Evolutionary conservation across 30 jellyfish, hydroid and myxozoan species (phyloP).

Genomic region (Turritopsis rubra): DNA sequence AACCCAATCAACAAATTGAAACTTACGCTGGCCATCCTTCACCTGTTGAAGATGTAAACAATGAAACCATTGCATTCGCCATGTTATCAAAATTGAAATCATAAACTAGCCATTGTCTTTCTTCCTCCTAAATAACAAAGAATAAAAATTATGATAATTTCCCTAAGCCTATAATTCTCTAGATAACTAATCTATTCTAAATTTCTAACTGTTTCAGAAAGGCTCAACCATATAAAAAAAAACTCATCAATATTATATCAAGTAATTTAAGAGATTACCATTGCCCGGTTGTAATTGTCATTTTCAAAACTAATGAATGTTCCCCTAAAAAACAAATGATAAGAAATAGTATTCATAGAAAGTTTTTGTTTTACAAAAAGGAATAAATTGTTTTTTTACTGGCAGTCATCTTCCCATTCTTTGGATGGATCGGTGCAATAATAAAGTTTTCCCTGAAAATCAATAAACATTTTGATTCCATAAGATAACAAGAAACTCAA

Average conservation of each 20-base stretch:
- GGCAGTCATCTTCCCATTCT: slow-evolving; percentile 50
- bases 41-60: slow-evolving; percentile 79
- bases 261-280: slow-evolving; percentile 1
- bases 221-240: too few species aligned
- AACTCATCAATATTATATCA: not conserved
- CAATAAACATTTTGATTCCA: too few species aligned
- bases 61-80: slow-evolving; percentile 45
- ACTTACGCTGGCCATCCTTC: slow-evolving; percentile 77
- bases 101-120: slow-evolving; percentile 37
- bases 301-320: slow-evolving; percentile 29
- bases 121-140: slow-evolving; percentile 1
- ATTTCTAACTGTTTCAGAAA: too few species aligned
- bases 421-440: slow-evolving; percentile 64
- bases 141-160: not conserved
- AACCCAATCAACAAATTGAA: not conserved
- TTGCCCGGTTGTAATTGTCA: slow-evolving; percentile 43
- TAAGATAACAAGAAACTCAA: too few species aligned
- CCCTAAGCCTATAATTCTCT: not conserved
- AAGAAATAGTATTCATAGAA: not conserved
- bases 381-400: not conserved
- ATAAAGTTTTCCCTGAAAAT: slow-evolving; percentile 48
- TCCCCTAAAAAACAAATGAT: slow-evolving; percentile 29
- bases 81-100: slow-evolving; percentile 64
- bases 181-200: not conserved
- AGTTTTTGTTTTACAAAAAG: not conserved